phyloP scores from a whole-genome alignment of 23 tunicate species.

The Botrylloides violaceus region DNA sequence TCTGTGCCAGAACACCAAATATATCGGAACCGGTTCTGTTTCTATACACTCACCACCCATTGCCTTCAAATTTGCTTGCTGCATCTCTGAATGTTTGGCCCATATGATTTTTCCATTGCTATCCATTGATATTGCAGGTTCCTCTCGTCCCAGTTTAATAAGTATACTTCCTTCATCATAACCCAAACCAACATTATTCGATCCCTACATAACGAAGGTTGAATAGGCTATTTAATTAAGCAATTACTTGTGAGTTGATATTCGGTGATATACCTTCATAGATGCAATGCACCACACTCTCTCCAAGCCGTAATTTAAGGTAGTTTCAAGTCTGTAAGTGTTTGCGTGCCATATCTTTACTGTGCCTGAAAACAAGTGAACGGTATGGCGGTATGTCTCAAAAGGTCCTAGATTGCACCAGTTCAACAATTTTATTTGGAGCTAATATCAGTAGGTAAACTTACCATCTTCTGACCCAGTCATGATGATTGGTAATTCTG shows the following conservation, averaged over 20 bases:
- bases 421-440: too few species aligned
- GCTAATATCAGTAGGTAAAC: too few species aligned
- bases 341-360: constrained; percentile 95
- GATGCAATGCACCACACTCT: constrained; percentile 91
- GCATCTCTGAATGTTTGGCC: constrained; percentile 99
- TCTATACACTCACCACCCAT: constrained; percentile 43
- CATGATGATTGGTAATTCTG: constrained; percentile 96
- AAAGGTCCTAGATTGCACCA: too few species aligned
- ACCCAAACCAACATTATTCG: constrained; percentile 93
- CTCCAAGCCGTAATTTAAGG: constrained; percentile 91
- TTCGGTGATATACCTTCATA: constrained; percentile 57
- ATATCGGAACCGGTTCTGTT: neutral
- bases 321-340: constrained; percentile 91
- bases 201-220: constrained; percentile 42
- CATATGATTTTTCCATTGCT: constrained; percentile 95
- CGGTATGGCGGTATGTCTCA: too few species aligned
- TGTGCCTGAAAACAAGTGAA: constrained; percentile 45
- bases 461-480: constrained; percentile 99
- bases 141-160: constrained; percentile 96
- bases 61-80: constrained; percentile 88
- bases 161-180: constrained; percentile 99
- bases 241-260: neutral
- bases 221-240: neutral
- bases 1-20: too few species aligned
- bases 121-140: constrained; percentile 99